phyloP scores from a whole-genome alignment of 2,113 vertebrate species.

The Oxyruncus cristatus region DNA sequence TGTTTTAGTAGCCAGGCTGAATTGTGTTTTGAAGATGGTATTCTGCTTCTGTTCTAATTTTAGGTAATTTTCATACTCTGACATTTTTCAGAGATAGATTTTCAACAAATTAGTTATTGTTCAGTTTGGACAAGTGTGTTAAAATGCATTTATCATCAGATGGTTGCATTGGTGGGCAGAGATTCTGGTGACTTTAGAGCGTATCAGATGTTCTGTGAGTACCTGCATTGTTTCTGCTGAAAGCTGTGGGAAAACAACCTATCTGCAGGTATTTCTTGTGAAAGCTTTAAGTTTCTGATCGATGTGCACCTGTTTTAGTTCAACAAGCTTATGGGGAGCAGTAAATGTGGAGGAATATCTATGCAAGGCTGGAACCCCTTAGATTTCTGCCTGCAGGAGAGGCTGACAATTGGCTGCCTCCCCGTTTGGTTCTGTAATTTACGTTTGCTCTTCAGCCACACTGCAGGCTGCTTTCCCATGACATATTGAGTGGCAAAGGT shows the following conservation, averaged over 20 bases:
- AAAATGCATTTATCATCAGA: background rate
- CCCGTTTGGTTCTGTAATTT: background rate
- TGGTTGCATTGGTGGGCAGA: background rate
- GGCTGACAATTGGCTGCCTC: background rate
- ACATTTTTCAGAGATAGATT: background rate
- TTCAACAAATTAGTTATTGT: background rate
- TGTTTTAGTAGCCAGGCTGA: background rate
- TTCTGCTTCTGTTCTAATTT: background rate
- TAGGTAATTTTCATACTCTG: background rate
- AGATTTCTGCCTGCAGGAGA: background rate
- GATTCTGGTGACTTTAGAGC: accelerated
- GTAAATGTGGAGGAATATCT: background rate
- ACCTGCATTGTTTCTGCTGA: background rate
- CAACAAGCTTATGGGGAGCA: background rate
- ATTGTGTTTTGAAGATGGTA: background rate
- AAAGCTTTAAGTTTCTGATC: background rate
- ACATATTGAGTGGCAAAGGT: background rate
- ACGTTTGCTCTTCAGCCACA: accelerated
- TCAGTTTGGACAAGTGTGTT: background rate
- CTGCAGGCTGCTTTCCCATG: background rate
- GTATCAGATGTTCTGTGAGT: background rate
- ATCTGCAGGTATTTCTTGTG: background rate
- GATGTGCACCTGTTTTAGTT: background rate
- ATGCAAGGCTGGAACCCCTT: background rate
- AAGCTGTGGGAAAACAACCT: background rate